Evolutionary conservation across 2,888 invertebrate species (phyloP).

Genomic region (Heliconius charithonia): DNA sequence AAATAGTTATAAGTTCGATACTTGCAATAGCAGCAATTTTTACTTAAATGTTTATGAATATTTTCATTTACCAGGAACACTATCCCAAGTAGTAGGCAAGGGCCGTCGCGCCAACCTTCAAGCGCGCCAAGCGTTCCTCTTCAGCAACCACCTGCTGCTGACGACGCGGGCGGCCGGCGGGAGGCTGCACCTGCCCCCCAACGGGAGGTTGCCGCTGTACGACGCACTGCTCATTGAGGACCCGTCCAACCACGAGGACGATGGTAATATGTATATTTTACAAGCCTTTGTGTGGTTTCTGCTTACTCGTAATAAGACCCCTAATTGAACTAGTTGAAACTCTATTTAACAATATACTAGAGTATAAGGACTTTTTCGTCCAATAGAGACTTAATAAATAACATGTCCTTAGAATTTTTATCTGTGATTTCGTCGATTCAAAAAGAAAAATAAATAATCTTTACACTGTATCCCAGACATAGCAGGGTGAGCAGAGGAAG

Average conservation of each 20-base stretch:
- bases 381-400: too few species aligned
- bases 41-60: neutral
- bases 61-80: slow-evolving; percentile 82
- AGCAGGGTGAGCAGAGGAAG: too few species aligned
- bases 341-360: neutral
- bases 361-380: too few species aligned
- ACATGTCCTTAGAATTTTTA: too few species aligned
- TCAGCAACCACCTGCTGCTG: slow-evolving; percentile 94
- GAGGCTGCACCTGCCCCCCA: slow-evolving; percentile 92
- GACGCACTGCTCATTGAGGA: slow-evolving; percentile 95
- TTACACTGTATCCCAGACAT: too few species aligned
- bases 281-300: neutral
- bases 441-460: too few species aligned
- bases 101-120: slow-evolving; percentile 75
- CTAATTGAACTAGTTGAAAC: neutral
- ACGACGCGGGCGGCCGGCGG: slow-evolving; percentile 93
- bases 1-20: too few species aligned
- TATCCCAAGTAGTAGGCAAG: slow-evolving; percentile 88
- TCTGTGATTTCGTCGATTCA: too few species aligned
- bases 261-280: slow-evolving; percentile 74
- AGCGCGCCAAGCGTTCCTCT: slow-evolving; percentile 92
- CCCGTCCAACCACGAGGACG: slow-evolving; percentile 87
- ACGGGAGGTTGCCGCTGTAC: slow-evolving; percentile 91
- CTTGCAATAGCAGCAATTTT: too few species aligned
- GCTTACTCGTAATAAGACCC: too few species aligned